Evolutionary conservation across 2,888 invertebrate species (phyloP).

Genomic region (Nephrocerus scutellatus): DNA sequence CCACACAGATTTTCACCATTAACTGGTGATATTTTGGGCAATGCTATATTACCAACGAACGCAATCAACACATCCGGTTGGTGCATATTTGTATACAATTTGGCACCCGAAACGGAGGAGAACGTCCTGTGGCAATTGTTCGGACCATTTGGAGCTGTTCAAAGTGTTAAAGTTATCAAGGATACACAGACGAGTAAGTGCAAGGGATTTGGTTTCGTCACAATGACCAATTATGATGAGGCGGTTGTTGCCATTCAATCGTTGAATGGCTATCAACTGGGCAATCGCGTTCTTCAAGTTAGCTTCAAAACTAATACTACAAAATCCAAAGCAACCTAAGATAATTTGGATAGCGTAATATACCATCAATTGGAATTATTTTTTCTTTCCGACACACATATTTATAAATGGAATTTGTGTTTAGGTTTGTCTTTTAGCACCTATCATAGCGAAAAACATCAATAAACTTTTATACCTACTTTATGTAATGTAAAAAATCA

Average conservation of each 20-base stretch:
- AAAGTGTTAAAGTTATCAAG: slow-evolving; percentile 86
- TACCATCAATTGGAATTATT: slow-evolving; percentile 16
- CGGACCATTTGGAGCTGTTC: slow-evolving; percentile 89
- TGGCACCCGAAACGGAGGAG: slow-evolving; percentile 89
- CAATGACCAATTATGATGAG: slow-evolving; percentile 93
- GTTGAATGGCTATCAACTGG: slow-evolving; percentile 84
- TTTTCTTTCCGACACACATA: slow-evolving; percentile 11
- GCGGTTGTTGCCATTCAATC: slow-evolving; percentile 86
- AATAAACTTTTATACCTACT: too few relatives aligned
- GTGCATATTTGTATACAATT: slow-evolving; percentile 81
- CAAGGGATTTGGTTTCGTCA: slow-evolving; percentile 92
- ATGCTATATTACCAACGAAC: slow-evolving; percentile 70
- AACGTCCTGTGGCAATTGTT: slow-evolving; percentile 90
- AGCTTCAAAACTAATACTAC: slow-evolving; percentile 84
- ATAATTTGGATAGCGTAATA: slow-evolving; percentile 7
- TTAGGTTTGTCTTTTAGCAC: slow-evolving; percentile 6
- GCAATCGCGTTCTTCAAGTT: slow-evolving; percentile 85
- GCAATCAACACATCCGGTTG: slow-evolving; percentile 71
- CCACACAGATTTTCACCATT: slow-evolving; percentile 72
- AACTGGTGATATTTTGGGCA: slow-evolving; percentile 67
- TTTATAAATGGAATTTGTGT: slow-evolving; percentile 9
- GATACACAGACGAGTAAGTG: slow-evolving; percentile 90
- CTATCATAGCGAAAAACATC: too few relatives aligned
- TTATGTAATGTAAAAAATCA: too few relatives aligned
- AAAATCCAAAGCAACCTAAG: slow-evolving; percentile 51